Base-by-base conservation (phyloP, 2,888 invertebrate genomes). In the Andricus quercusramuli region DNA sequence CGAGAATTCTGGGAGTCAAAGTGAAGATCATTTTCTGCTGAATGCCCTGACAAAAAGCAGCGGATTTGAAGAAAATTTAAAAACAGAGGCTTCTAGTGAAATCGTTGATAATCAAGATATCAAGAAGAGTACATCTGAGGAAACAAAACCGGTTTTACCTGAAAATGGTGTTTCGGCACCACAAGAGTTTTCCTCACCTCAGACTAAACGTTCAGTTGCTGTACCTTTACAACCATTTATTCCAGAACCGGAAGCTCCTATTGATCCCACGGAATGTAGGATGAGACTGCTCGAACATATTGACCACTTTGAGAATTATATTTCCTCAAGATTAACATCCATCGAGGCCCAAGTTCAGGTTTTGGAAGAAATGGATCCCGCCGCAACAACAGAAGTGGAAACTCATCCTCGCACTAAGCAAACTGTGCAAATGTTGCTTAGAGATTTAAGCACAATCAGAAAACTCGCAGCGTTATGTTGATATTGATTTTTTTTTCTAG, bases 171-270 rank as follows among this genome's bases (percentile, higher is more conserved):
- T 80, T 25, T 79, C 80, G n/a, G 80, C 76, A 20, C 82, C 84
- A 68, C 20, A 80, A n/a, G 82, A 78, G 25, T 62, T 81, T 44
- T 64, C 66, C 11, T n/a, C 76, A 8, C 64, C 64, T n/a, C 80
- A 80, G 68, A 70, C 81, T 47, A 81, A 82, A 70, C 65, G 80
- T 13, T 80, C 80, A 4, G 29, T 85, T 20, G 80, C 85, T 44
- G 64, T 85, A 25, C 88, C 89, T 3, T 79, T 87, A 47, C 91
- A 90, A 79, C 91, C 92, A 29, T 90, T 91, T 74, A 95, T 95
- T 84, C 97, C 97, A 17, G 95, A 96, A 92, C 97, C 97, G 0
- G 97, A 97, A 91, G 96, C 96, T 17, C 95, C 97, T 3, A 97
- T 97, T 80, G 96, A 97, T 93, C 95, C 96, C 68, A 94, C 95